These are phyloP conservation scores for Ammospiza caudacuta DNA, from an alignment of 2,113 vertebrate genomes.

Conservation along the genomic window DNA sequence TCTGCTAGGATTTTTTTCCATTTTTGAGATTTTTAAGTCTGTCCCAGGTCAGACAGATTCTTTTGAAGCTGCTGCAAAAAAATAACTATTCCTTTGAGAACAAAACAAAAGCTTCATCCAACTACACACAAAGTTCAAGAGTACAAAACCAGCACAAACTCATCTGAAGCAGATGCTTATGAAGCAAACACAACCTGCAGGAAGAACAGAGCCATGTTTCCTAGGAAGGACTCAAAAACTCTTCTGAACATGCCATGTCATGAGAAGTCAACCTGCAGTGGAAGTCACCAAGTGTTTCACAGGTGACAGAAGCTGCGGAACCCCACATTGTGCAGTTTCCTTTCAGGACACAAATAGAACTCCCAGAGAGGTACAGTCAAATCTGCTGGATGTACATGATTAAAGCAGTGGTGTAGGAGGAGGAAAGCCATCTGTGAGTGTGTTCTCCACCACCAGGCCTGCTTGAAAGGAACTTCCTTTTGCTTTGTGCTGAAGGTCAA, in stretches of 20 bases:
- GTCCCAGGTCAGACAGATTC: not conserved
- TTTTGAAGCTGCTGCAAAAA: not conserved
- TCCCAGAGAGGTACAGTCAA: not conserved
- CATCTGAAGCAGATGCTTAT: not conserved
- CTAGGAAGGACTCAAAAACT: not conserved
- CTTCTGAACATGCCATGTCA: not conserved
- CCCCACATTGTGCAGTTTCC: fast-evolving
- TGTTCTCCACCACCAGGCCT: not conserved
- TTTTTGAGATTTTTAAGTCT: not conserved
- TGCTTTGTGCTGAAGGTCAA: not conserved
- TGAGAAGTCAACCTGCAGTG: not conserved
- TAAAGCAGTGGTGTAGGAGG: not conserved
- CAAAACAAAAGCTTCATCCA: not conserved
- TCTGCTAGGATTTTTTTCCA: not conserved
- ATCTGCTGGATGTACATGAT: not conserved
- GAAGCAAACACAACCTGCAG: not conserved
- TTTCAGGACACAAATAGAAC: not conserved
- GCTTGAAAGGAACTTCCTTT: not conserved
- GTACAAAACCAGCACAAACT: not conserved
- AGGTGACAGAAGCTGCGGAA: not conserved
- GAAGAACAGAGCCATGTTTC: not conserved
- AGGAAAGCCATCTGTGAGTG: not conserved
- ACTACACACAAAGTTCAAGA: not conserved
- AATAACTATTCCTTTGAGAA: not conserved
- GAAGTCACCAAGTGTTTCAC: not conserved